phyloP scores from a whole-genome alignment of 2,113 vertebrate genomes.

The Prinia subflava region DNA sequence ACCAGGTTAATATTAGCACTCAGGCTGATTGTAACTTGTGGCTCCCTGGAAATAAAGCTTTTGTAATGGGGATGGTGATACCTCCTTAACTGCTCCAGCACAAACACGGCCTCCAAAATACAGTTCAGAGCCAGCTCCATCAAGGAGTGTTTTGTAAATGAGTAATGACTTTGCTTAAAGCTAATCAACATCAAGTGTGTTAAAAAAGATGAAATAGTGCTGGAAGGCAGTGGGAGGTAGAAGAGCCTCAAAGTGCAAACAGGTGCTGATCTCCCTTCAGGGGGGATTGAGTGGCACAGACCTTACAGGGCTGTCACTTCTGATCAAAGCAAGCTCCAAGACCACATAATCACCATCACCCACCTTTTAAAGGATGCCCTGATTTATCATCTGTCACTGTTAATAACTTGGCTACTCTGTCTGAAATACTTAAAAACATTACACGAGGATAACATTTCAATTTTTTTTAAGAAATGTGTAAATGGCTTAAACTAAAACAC shows the following conservation, averaged over 20 bases:
- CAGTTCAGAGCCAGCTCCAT: background rate
- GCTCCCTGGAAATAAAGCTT: background rate
- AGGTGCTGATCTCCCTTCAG: slow-evolving; percentile 79
- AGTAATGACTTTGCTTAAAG: slow-evolving; percentile 39
- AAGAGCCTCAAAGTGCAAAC: slow-evolving; percentile 83
- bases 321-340: slow-evolving; percentile 84
- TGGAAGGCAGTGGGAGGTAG: slow-evolving; percentile 66
- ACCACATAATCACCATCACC: slow-evolving; percentile 74
- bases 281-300: slow-evolving; percentile 68
- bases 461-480: background rate
- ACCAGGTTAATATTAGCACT: background rate
- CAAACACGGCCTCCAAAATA: background rate
- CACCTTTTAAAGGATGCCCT: slow-evolving; percentile 50
- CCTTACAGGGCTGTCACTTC: slow-evolving; percentile 75
- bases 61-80: background rate
- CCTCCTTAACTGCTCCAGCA: background rate
- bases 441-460: slow-evolving; percentile 29
- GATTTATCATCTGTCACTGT: slow-evolving; percentile 67
- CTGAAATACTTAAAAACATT: slow-evolving; percentile 51
- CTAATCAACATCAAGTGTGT: slow-evolving; percentile 48
- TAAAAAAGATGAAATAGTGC: slow-evolving; percentile 54
- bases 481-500: background rate
- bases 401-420: slow-evolving; percentile 57
- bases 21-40: background rate
- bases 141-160: slow-evolving; percentile 18